Conservation (phyloP, 1,140 invertebrate genomes). For the Himalopsyche phryganea region DNA sequence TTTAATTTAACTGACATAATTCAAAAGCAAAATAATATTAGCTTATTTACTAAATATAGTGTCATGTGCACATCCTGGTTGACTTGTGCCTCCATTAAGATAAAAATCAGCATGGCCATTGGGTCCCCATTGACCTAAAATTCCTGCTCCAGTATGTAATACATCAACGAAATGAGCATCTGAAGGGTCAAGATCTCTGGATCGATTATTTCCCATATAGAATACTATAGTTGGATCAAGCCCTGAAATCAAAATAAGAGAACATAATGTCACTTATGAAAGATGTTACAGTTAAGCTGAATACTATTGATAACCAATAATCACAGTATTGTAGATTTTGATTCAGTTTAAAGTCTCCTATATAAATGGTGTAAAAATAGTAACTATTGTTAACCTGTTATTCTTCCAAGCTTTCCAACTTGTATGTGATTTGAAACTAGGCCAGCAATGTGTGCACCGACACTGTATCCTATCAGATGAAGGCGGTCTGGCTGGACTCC, state of each 20-base stretch:
- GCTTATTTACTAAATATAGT: slow-evolving; percentile 73
- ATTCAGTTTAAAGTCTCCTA: too few species aligned
- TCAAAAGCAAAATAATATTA: too few species aligned
- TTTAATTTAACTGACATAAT: too few species aligned
- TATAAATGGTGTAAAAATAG: neutral
- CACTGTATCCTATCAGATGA: slow-evolving; percentile 80
- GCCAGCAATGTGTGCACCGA: slow-evolving; percentile 81
- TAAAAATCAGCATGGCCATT: slow-evolving; percentile 88
- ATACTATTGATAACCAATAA: too few species aligned
- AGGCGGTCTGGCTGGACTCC: slow-evolving; percentile 67
- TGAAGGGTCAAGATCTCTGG: slow-evolving; percentile 75
- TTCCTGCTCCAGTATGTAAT: slow-evolving; percentile 83
- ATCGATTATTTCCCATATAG: slow-evolving; percentile 74
- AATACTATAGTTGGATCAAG: slow-evolving; percentile 80
- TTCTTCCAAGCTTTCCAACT: slow-evolving; percentile 69
- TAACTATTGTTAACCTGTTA: slow-evolving; percentile 59
- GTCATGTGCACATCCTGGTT: slow-evolving; percentile 78
- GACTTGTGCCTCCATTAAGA: slow-evolving; percentile 83
- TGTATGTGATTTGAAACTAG: slow-evolving; percentile 72
- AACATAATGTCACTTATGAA: too few species aligned
- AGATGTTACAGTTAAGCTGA: too few species aligned
- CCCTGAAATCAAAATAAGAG: slow-evolving; percentile 47
- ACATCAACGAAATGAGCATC: slow-evolving; percentile 87
- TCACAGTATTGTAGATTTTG: too few species aligned
- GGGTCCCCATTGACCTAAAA: slow-evolving; percentile 79